Base-by-base conservation (phyloP, 2,888 invertebrate species). In the Polymixis flavicincta region DNA sequence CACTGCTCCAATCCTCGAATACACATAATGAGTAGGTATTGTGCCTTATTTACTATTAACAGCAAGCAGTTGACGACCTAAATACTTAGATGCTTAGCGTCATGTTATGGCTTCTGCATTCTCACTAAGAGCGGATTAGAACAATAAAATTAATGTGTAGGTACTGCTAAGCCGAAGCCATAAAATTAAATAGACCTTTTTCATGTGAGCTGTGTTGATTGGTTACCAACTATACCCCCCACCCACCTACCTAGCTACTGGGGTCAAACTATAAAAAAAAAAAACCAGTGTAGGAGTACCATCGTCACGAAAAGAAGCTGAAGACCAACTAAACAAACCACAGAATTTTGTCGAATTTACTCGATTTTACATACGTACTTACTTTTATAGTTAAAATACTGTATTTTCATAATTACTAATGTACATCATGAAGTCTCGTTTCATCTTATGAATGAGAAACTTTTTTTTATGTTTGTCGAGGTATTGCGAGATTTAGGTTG, bases 21-120 rank as follows among this genome's bases (percentile, higher is more conserved):
- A 37, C 6, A 37, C 37, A 37, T 37, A 42, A 63, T 42, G 11
- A 63, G 37, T 42, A 42, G 5, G 5, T 37, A 42, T 11, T 25
- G 25, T 45, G 25, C 45, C 9, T 32, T 66, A 32, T 55, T 45
- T 61, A 66, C 75, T 42, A 48, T 72, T 65, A 69, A 52, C n/a
- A 63, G 3, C 32, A 2, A 37, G 14, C 19, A 74, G 57, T 45
- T 60, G 63, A 60, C 54, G 83, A 82, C 74, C 68, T 81, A 59
- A 64, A 57, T 63, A 74, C 50, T 22, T 54, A 61, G 14, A n/a
- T 76, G 81, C 79, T 79, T 28, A 32, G 42, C 11, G 42, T 60
- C 42, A 32, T 50, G 5, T 2, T 76, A 64, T 8, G 69, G 59
- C 42, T 79, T 82, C 76, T 59, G 69, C n/a, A 37, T 81, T 64